Base-by-base conservation (phyloP, 2,888 invertebrate species). In the Luperina nickerlii region DNA sequence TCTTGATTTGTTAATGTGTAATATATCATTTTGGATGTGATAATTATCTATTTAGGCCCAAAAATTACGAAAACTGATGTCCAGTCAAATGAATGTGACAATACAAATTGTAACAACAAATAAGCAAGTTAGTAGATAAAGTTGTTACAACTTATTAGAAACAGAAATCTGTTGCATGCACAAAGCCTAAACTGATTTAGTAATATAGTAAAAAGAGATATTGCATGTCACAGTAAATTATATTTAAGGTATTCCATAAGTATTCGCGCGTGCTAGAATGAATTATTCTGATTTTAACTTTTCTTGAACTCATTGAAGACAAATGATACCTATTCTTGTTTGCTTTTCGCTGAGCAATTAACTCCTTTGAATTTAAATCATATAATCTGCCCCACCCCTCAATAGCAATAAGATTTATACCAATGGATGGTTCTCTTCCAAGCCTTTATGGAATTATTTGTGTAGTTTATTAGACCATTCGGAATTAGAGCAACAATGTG, bases 321-420 rank as follows among this genome's bases (percentile, higher is more conserved):
- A 63, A 48, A 54, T 60, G 11, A 32, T 18, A n/a, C n/a, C n/a
- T n/a, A 54, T 65, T 27, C 15, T 63, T 48, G 73, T 78, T 71
- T 86, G 67, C 86, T 90, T 91, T 88, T 92, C 92, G 92, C 92
- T 87, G 89, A 91, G 92, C 92, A 90, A 76, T 88, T 84, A 76
- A 82, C 79, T 75, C 84, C 18, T 76, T 86, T 65, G 45, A 72
- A 57, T 68, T 78, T 79, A 62, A 85, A 63, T 74, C 8, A 63
- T 68, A 24, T 54, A 20, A 38, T 45, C 13, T 62, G 62, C 67
- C 54, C 67, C 78, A 78, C 45, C 62, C 32, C 67, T 81, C 54
- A 62, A 68, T 57, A 80, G 79, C 51, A 60, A 83, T 77, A 54
- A 78, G 78, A 83, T 78, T 38, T 62, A 77, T 67, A 67, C 67